Evolutionary conservation across 2,797 vertebrate genomes (phyloP).

Genomic region (Hylomyscus alleni): DNA sequence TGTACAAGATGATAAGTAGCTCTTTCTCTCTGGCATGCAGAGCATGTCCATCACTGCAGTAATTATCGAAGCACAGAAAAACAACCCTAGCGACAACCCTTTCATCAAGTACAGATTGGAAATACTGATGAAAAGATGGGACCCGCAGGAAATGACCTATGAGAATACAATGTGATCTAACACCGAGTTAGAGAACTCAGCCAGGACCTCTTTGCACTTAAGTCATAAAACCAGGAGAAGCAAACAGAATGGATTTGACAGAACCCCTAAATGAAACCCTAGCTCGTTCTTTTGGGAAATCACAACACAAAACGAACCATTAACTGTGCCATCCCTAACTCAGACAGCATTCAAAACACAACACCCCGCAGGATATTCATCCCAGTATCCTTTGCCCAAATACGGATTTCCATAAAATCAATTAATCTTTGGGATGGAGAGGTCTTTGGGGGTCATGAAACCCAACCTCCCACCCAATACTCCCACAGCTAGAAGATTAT

Average conservation of each 20-base stretch:
- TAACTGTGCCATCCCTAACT: conserved; percentile 63
- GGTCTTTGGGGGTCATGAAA: conserved; percentile 62
- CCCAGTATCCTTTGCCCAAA: conserved; percentile 67
- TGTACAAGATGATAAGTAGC: conserved; percentile 15
- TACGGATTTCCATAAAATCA: conserved; percentile 81
- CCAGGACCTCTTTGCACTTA: conserved; percentile 16
- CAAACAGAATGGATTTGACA: conserved; percentile 70
- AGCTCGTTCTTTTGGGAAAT: conserved; percentile 67
- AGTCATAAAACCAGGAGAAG: conserved; percentile 66
- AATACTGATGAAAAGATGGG: conserved; percentile 13
- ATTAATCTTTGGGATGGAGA: conserved; percentile 63
- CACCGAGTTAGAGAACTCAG: conserved; percentile 2
- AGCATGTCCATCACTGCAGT: conserved; percentile 14
- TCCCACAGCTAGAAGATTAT: conserved; percentile 57
- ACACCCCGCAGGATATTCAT: conserved; percentile 63
- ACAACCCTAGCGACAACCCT: background rate
- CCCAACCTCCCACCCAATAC: background rate
- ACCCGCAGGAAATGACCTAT: conserved; percentile 36
- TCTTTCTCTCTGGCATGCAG: background rate
- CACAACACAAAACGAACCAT: conserved; percentile 66
- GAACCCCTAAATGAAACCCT: conserved; percentile 71
- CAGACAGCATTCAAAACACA: conserved; percentile 62
- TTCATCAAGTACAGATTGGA: background rate
- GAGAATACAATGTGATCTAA: conserved; percentile 43
- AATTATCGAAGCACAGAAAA: conserved; percentile 63